These are phyloP conservation scores for Sphenodon punctatus DNA, from an alignment of 2,797 vertebrate species.

Conservation along the genomic window DNA sequence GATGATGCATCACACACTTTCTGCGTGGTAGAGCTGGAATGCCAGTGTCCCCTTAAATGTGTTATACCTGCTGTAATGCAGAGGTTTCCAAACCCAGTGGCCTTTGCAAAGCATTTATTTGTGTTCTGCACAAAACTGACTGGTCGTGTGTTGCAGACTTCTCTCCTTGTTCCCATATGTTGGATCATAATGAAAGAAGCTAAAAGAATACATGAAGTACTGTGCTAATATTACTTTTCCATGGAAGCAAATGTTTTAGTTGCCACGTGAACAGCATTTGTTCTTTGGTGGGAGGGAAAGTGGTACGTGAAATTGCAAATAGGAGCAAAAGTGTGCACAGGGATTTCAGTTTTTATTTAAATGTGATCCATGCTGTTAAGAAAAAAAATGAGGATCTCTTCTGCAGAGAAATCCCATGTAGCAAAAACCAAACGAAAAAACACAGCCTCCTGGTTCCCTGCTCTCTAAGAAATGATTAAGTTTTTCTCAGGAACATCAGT, in stretches of 20 bases:
- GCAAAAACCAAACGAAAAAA: constrained; percentile 52
- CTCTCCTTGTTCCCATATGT: constrained; percentile 51
- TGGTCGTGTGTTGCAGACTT: background rate
- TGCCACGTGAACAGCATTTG: constrained; percentile 65
- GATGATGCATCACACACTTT: background rate
- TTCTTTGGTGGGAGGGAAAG: constrained; percentile 61
- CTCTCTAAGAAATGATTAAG: background rate
- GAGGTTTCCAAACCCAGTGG: background rate
- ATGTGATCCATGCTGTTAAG: background rate
- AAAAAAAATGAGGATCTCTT: constrained; percentile 45
- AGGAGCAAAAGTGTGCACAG: no score
- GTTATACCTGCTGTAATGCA: rapidly evolving
- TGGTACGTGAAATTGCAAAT: no score
- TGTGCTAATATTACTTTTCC: constrained; percentile 48
- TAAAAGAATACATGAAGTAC: constrained; percentile 59
- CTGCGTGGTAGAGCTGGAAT: background rate
- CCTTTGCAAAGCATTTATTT: rapidly evolving
- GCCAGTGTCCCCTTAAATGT: background rate
- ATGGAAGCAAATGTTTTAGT: constrained; percentile 51
- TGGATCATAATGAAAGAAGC: constrained; percentile 40
- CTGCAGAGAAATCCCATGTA: constrained; percentile 36
- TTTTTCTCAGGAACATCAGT: background rate
- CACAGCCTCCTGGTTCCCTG: background rate
- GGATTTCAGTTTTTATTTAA: constrained; percentile 54
- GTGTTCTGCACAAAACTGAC: background rate